A percentile compares a stretch with the other conserved stretches of the same genome.
Conservation (phyloP, 1,140 invertebrate species). For the Ips typographus region DNA sequence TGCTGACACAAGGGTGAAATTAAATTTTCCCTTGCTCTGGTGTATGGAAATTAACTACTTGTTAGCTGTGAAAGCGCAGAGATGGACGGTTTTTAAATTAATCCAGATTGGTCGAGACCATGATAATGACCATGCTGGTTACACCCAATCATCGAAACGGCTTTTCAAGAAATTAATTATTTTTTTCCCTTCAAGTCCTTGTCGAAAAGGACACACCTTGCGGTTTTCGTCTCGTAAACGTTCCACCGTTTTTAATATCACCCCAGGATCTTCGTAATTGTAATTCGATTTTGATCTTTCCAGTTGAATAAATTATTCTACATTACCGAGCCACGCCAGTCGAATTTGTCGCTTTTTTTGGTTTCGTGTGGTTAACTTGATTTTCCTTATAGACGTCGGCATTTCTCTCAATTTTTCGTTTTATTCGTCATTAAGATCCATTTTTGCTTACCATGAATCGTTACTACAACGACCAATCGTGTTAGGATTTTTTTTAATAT, state of each 20-base stretch:
- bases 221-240: constrained; percentile 4
- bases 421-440: too few species aligned
- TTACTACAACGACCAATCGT: too few species aligned
- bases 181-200: too few species aligned
- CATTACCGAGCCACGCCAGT: not conserved
- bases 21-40: not conserved
- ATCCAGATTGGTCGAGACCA: too few species aligned
- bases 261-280: not conserved
- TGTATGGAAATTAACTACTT: constrained; percentile 1
- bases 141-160: too few species aligned
- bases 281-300: constrained; percentile 5
- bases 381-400: not conserved
- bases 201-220: not conserved
- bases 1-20: constrained; percentile 5
- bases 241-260: not conserved
- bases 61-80: not conserved
- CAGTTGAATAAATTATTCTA: constrained; percentile 3
- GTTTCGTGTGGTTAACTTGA: not conserved
- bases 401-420: too few species aligned
- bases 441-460: too few species aligned
- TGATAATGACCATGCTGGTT: too few species aligned
- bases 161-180: too few species aligned
- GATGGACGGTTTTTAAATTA: too few species aligned
- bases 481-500: too few species aligned
- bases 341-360: not conserved